phyloP scores from a whole-genome alignment of 2,797 vertebrate species.

The Botia kubotai region DNA sequence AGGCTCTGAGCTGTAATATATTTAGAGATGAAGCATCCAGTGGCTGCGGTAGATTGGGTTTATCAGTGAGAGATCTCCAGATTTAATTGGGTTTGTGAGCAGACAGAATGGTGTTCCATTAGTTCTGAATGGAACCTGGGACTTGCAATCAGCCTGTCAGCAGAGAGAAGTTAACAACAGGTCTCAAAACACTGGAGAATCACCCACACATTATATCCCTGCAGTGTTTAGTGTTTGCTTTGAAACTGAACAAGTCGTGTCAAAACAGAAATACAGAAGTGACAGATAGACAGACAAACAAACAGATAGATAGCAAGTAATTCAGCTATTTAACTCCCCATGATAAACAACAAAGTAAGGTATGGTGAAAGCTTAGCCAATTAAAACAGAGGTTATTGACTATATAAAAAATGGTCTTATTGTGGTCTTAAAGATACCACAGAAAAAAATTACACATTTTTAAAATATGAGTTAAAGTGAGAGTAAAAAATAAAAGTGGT shows the following conservation, averaged over 20 bases:
- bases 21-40: slow-evolving; percentile 59
- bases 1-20: slow-evolving; percentile 46
- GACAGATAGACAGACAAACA: background rate
- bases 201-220: background rate
- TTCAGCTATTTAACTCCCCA: no score
- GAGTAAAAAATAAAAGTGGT: no score
- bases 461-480: no score
- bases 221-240: slow-evolving; percentile 1
- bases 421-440: no score
- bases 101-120: slow-evolving; percentile 64
- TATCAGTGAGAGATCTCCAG: slow-evolving; percentile 64
- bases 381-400: no score
- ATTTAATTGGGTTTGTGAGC: slow-evolving; percentile 68
- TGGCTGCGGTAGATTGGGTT: slow-evolving; percentile 57
- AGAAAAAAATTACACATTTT: no score
- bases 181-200: slow-evolving; percentile 18
- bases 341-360: no score
- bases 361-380: no score
- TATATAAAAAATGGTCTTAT: no score
- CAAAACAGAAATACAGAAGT: slow-evolving; percentile 8
- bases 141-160: slow-evolving; percentile 57
- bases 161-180: slow-evolving; percentile 35
- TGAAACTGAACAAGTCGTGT: background rate
- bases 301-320: no score
- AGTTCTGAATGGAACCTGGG: slow-evolving; percentile 55